Percentiles rank a stretch among this genome's conserved stretches.
These are phyloP conservation scores for Chrosomus eos DNA, from an alignment of 2,797 vertebrate species.

Conservation along the genomic window DNA sequence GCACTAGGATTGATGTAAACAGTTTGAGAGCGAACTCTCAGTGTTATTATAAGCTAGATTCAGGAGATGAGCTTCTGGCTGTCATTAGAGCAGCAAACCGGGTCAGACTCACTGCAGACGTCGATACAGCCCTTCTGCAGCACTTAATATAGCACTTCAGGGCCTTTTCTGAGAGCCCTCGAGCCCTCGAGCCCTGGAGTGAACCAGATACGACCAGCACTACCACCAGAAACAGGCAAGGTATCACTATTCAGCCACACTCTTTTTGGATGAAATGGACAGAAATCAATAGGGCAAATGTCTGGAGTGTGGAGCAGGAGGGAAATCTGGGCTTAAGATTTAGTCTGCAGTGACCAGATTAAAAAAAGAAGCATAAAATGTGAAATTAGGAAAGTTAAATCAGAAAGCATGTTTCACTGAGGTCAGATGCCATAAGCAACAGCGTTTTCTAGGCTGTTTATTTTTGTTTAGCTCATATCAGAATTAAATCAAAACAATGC, in stretches of 20 bases:
- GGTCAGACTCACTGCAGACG: constrained; percentile 31
- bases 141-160: constrained; percentile 52
- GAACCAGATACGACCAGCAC: constrained; percentile 41
- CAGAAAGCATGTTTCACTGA: not conserved
- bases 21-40: not conserved
- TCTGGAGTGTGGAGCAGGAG: not conserved
- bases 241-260: not conserved
- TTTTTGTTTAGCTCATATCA: not conserved
- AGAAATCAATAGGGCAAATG: constrained; percentile 7
- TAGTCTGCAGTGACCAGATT: not conserved
- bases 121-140: constrained; percentile 33
- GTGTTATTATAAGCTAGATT: constrained; percentile 3
- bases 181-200: constrained; percentile 13
- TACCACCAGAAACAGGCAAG: constrained; percentile 24
- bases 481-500: not conserved
- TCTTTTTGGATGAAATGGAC: not conserved
- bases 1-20: not conserved
- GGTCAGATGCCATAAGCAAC: not conserved
- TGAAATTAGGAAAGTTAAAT: not conserved
- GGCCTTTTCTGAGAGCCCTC: constrained; percentile 17
- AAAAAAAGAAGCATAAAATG: not conserved
- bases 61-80: not conserved
- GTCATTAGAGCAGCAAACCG: constrained; percentile 35
- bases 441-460: not conserved
- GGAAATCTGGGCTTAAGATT: too few relatives aligned